These are phyloP conservation scores for Podiceps cristatus DNA, from an alignment of 2,113 vertebrate genomes.

Conservation along the genomic window DNA sequence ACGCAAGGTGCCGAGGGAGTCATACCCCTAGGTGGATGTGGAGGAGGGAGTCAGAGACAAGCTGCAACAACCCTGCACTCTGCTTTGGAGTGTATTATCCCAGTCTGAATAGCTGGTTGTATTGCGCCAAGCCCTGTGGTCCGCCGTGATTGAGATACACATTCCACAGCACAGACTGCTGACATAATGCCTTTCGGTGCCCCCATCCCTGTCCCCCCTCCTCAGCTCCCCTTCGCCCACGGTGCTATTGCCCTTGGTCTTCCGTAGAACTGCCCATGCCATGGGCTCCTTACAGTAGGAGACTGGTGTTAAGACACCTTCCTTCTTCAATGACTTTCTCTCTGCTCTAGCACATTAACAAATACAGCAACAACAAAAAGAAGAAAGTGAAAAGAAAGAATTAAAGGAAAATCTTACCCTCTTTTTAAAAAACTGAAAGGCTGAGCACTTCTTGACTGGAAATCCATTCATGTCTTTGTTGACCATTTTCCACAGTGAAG, in stretches of 20 bases:
- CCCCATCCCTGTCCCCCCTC: neutral
- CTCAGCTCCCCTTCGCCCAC: neutral
- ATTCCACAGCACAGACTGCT: conserved; percentile 19
- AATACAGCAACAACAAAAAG: conserved; percentile 1
- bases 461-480: conserved; percentile 97
- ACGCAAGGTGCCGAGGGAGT: conserved; percentile 59
- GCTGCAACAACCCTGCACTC: neutral
- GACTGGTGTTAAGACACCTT: neutral
- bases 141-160: conserved; percentile 7
- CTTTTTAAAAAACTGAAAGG: conserved; percentile 98
- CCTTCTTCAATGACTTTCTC: neutral
- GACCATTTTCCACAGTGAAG: conserved; percentile 87
- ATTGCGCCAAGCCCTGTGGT: conserved; percentile 23
- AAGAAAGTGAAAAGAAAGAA: neutral
- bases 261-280: neutral
- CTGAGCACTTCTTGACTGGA: conserved; percentile 98
- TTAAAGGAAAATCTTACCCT: conserved; percentile 86
- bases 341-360: neutral
- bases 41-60: neutral
- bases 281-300: fast-evolving
- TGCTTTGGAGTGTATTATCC: neutral
- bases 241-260: neutral
- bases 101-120: neutral
- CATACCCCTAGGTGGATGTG: neutral
- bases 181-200: neutral